Base-by-base conservation (phyloP, 2,888 invertebrate species). In the Dorcus hopei region DNA sequence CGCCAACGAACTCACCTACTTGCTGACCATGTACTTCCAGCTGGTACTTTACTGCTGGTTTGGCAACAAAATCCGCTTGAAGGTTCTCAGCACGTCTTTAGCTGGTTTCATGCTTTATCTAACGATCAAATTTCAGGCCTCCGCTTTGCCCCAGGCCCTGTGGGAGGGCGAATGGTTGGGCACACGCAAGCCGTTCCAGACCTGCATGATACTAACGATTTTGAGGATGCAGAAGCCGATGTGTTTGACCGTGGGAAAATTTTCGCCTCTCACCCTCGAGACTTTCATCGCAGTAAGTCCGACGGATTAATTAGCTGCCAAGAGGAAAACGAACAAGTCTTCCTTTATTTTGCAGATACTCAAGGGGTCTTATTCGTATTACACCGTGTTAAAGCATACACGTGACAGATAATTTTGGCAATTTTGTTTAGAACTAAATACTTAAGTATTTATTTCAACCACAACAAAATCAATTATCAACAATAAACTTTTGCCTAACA, bases 31-130 rank as follows among this genome's bases (percentile, higher is more conserved):
- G 68, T 71, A 69, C 42, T 73, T 73, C 58, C 75, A 77, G 57
- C 56, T 76, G 19, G 65, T 66, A 3, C 55, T 72, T 3, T 72
- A 71, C 54, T 72, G 72, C 58, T 70, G 70, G 68, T 76, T 76
- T 65, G 77, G 77, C 38, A 76, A 77, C 63, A 73, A 77, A 68
- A 69, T 75, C 14, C 72, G 72, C 26, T 54, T 72, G 49, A 71
- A 70, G 62, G 75, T 71, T 67, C 59, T 55, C 49, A 33, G 26
- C 26, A 33, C 26, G 26, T 9, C 42, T 9, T 42, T 42, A 41
- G 41, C 11, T 9, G 9, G 41, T 3, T 41, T 41, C 2, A 6
- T 4, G 6, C 1, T 33, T 33, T 33, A 3, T 6, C 26, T 2
- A 33, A 7, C 6, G 26, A 4, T 42, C 14, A 3, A 9, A 5